Conservation (phyloP, 2,113 vertebrate species). For the Girardinichthys multiradiatus region DNA sequence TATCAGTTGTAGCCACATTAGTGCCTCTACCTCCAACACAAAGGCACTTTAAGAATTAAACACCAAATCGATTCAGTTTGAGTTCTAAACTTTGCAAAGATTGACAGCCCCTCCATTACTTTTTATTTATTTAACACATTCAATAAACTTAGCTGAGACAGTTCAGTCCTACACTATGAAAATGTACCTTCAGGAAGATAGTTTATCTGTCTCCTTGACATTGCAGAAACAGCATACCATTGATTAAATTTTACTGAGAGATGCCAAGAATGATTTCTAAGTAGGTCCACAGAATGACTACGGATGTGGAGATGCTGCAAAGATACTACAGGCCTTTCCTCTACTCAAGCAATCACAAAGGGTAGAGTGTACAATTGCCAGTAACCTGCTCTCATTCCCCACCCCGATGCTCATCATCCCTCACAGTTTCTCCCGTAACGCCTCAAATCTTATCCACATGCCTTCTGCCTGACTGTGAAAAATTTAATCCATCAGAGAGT, state of each 20-base stretch:
- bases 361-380: conserved; percentile 54
- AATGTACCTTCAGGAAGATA: conserved; percentile 21
- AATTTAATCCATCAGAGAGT: conserved; percentile 64
- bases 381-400: conserved; percentile 63
- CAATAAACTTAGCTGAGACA: neutral
- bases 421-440: conserved; percentile 51
- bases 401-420: conserved; percentile 61
- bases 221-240: conserved; percentile 16
- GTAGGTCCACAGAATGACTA: conserved; percentile 26
- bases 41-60: too few relatives aligned
- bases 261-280: conserved; percentile 20
- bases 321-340: conserved; percentile 50
- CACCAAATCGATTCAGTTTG: too few relatives aligned
- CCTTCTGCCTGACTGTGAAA: conserved; percentile 48
- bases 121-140: conserved; percentile 7
- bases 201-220: conserved; percentile 19
- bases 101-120: conserved; percentile 8
- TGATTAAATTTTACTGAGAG: conserved; percentile 44
- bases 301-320: conserved; percentile 33
- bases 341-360: conserved; percentile 45
- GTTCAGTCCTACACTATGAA: conserved; percentile 9
- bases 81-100: too few relatives aligned
- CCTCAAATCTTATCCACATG: conserved; percentile 67
- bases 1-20: too few relatives aligned
- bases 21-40: too few relatives aligned